phyloP scores from a whole-genome alignment of 2,797 vertebrate genomes.

The Masticophis lateralis region DNA sequence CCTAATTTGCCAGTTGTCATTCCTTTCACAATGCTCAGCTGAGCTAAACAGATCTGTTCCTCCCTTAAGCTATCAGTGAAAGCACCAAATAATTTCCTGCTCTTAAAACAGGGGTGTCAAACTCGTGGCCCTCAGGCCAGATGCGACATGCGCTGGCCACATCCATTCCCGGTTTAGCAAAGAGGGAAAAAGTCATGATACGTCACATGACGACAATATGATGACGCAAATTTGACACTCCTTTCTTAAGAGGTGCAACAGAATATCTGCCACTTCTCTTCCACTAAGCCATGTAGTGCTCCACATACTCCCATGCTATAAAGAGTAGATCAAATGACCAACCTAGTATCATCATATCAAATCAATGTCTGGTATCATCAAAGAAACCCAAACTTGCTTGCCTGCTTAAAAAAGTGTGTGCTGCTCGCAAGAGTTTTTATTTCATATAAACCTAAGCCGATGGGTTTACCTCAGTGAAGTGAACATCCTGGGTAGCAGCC shows the following conservation, averaged over 20 bases:
- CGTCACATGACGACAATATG: no score
- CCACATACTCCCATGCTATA: not conserved
- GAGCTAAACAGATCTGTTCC: not conserved
- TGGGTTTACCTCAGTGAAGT: conserved; percentile 87
- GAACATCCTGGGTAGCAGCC: conserved; percentile 90
- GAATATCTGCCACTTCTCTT: not conserved
- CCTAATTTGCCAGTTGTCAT: not conserved
- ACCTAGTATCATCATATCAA: not conserved
- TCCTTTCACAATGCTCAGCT: not conserved
- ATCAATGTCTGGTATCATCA: not conserved
- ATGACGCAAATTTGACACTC: accelerated
- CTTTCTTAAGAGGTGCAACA: not conserved
- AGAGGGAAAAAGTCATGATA: no score
- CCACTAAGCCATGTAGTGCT: not conserved
- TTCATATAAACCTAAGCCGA: not conserved
- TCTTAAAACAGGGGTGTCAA: no score
- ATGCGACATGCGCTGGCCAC: no score
- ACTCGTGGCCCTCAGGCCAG: no score
- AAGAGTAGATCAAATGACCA: not conserved
- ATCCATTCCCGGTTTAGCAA: no score
- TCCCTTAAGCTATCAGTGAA: not conserved
- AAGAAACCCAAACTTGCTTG: not conserved
- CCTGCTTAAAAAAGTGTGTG: not conserved
- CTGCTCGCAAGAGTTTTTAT: not conserved
- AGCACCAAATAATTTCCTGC: not conserved